Base-by-base conservation (phyloP, 2,113 vertebrate species). In the Nannospalax galili region DNA sequence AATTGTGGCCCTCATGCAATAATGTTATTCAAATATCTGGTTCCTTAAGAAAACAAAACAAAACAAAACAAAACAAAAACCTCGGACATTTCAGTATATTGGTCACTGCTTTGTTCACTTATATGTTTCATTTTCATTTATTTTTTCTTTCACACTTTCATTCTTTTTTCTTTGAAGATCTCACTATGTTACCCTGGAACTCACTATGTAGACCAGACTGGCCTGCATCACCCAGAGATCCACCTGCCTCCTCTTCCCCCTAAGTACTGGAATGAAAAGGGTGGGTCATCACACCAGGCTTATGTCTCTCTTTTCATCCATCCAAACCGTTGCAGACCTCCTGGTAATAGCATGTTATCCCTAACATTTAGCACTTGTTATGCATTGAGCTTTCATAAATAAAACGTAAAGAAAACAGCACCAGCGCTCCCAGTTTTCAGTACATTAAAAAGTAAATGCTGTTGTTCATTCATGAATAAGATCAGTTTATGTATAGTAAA, bases 361-460 rank as follows among this genome's bases (percentile, higher is more conserved):
- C 11, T 16, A 64, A 56, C 10, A 19, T 32, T 0, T 35, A 16
- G 35, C 42, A 10, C 48, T 1, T 17, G 4, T 9, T 3, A 0
- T 45, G 28, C 20, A 84, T 19, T 80, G 74, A 42, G n/a, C 22
- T 32, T 37, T 84, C 30, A 84, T 62, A 65, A 85, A 42, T 72
- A 62, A 88, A 95, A n/a, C n/a, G n/a, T n/a, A 85, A 80, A 72
- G 10, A 75, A 78, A 85, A 77, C 28, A 60, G 4, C 30, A 10
- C 20, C 2, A 14, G 58, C 65, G 22, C 7, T 16, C 40, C 26
- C 2, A 35, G 2, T 78, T 88, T 89, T 78, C 35, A 86, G 37
- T 69, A 45, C 26, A 48, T 82, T 73, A 69, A 45, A 58, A 67
- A 56, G 19, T 30, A 62, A 64, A 91, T 82, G 7, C 10, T 72